Conservation (phyloP, 2,113 vertebrate species). For the Sphyrna mokarran region DNA sequence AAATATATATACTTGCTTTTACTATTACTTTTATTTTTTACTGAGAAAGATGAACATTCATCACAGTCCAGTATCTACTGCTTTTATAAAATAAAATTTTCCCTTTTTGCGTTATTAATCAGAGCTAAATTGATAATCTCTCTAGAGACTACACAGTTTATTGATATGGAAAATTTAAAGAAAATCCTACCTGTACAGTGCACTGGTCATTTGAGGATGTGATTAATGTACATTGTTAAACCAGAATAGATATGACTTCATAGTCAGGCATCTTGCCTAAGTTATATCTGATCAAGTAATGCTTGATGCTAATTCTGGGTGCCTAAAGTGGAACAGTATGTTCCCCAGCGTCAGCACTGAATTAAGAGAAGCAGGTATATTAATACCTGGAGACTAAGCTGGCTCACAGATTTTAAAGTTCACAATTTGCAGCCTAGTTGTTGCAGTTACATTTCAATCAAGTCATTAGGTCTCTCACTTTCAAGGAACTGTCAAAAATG, state of each 20-base stretch:
- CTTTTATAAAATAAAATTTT: neutral
- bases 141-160: neutral
- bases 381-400: neutral
- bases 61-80: neutral
- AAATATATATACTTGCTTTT: neutral
- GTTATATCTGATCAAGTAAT: neutral
- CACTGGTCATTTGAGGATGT: neutral
- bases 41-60: neutral
- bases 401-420: neutral
- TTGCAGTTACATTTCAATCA: neutral
- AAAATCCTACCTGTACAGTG: neutral
- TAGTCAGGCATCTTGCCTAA: neutral
- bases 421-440: neutral
- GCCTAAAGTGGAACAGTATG: neutral
- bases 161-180: neutral
- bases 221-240: neutral
- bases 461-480: neutral
- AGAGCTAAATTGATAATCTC: neutral
- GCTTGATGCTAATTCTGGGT: neutral
- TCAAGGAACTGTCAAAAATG: neutral
- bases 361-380: neutral
- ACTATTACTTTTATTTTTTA: neutral
- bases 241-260: neutral
- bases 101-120: neutral
- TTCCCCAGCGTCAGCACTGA: neutral